Base-by-base conservation (phyloP, 1,140 invertebrate genomes). In the Rhysida immarginata region DNA sequence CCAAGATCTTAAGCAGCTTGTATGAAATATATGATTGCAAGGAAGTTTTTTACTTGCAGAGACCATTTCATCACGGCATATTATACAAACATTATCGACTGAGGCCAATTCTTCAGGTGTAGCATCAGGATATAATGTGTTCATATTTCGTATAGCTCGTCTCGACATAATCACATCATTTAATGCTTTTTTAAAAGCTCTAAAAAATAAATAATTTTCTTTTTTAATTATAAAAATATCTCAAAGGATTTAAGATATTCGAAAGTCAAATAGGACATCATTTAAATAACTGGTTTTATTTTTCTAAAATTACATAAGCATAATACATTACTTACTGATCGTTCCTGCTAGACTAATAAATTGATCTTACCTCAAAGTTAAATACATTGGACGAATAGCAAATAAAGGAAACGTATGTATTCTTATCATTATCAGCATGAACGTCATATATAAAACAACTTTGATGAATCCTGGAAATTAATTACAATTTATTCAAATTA, bases 1-100 rank as follows among this genome's bases (percentile, higher is more conserved):
- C 96, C 96, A 99, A 2, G 93, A 93, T 8, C 96, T 80, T n/a
- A 99, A 75, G 71, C 96, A 99, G 26, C 87, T 85, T 23, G 93
- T 89, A 71, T 99, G 96, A 75, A 99, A 99, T 64, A 99, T 98
- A 69, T 99, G 96, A 72, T 96, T 95, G 74, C 96, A 99, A 0
- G 96, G 96, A 55, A 99, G 74, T 69, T 97, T 99, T 74, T 99
- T 99, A 1, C 89, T 87, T 42, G 85, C 86, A 73, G 76, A 69
- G 26, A 78, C 74, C 88, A 93, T 94, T 69, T 93, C 86, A 72
- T 93, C 94, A 54, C 94, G 78, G 67, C 96, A 99, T 64, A 99
- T 99, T 62, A 99, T 99, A 71, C 96, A 99, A 45, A 97, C 95
- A 70, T 96, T 96, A 71, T 99, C 96, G 2, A 87, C 88, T 29